phyloP scores from a whole-genome alignment of 2,113 vertebrate species.

The Gopherus flavomarginatus region DNA sequence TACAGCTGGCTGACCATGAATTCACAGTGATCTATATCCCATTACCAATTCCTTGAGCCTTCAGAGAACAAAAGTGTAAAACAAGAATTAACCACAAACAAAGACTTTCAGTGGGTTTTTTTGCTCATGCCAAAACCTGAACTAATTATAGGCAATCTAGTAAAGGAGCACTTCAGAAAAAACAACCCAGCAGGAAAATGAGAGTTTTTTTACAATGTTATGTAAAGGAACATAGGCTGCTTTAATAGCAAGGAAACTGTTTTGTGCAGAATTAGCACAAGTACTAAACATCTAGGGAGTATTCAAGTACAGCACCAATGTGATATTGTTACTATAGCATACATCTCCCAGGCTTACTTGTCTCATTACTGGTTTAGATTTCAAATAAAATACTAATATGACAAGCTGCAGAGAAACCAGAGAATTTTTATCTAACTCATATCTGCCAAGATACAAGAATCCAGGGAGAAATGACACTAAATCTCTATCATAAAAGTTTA shows the following conservation, averaged over 20 bases:
- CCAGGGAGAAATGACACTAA: neutral
- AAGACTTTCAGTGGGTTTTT: neutral
- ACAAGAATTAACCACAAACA: neutral
- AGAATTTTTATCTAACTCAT: neutral
- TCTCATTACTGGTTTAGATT: neutral
- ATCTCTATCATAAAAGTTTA: neutral
- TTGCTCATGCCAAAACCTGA: too few species aligned
- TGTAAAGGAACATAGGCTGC: neutral
- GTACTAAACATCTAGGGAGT: neutral
- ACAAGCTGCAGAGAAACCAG: conserved; percentile 8
- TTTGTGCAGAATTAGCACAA: neutral
- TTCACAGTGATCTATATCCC: neutral
- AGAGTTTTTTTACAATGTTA: neutral
- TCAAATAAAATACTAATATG: conserved; percentile 15
- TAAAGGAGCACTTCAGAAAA: conserved; percentile 30
- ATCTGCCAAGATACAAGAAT: neutral
- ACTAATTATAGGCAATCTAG: neutral
- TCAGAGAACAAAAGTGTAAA: conserved; percentile 21
- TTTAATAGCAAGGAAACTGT: neutral
- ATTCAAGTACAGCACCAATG: neutral
- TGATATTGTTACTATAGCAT: neutral
- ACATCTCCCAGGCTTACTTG: neutral
- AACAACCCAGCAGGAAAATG: neutral
- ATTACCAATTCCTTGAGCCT: conserved; percentile 1
- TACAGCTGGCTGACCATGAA: neutral